A percentile compares a stretch with the other conserved stretches of the same genome.
Evolutionary conservation across 2,113 vertebrate genomes (phyloP).

Genomic region (Anhinga rufa): DNA sequence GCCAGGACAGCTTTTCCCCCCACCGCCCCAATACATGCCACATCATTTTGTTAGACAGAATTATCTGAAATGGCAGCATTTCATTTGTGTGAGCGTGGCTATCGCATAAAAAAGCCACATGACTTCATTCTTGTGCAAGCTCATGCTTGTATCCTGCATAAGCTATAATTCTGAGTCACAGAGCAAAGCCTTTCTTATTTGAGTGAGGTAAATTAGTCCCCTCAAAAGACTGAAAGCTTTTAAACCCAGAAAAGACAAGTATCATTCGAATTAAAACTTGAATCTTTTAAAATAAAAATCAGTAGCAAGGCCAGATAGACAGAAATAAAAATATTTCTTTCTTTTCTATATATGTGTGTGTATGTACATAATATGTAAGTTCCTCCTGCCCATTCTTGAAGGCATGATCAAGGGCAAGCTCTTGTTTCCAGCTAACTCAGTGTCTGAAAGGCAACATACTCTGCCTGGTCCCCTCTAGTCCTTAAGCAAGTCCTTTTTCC

Average conservation of each 20-base stretch:
- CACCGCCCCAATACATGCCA: rapidly evolving
- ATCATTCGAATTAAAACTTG: not conserved
- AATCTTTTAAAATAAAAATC: not conserved
- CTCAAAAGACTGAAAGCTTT: not conserved
- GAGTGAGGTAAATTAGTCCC: not conserved
- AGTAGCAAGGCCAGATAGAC: not conserved
- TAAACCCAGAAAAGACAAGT: not conserved
- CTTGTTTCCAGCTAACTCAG: not conserved
- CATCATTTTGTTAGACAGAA: not conserved
- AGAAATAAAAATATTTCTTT: not conserved
- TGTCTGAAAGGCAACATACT: not conserved
- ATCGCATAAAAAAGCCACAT: not conserved
- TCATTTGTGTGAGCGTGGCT: rapidly evolving
- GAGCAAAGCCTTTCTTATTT: not conserved
- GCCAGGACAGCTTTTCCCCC: not conserved
- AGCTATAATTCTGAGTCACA: not conserved
- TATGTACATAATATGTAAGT: not conserved
- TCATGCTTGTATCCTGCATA: not conserved
- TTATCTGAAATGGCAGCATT: not conserved
- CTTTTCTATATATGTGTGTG: not conserved
- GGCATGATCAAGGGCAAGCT: not conserved
- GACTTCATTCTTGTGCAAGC: not conserved
- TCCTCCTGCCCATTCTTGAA: not conserved
- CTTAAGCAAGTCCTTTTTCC: not conserved
- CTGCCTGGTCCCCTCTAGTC: not conserved